Percentiles rank a stretch among this genome's conserved stretches.
These are phyloP conservation scores for Nineta flava DNA, from an alignment of 2,888 invertebrate genomes.

Conservation along the genomic window DNA sequence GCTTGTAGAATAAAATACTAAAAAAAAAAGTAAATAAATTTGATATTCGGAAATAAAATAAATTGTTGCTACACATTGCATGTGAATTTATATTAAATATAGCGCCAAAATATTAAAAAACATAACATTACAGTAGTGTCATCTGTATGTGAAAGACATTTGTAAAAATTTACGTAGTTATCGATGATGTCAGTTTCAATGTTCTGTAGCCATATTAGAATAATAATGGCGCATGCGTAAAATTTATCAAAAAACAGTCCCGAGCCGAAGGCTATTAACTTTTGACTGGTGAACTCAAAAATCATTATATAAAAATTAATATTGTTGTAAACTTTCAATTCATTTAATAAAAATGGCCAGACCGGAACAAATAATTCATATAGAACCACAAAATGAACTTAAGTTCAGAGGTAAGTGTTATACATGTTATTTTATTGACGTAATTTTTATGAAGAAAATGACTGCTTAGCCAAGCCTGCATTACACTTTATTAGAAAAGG, in stretches of 20 bases:
- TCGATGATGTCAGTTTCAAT: conserved; percentile 14
- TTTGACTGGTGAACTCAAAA: conserved; percentile 1
- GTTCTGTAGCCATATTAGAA: conserved; percentile 16
- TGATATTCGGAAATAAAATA: too few species aligned
- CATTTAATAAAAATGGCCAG: conserved; percentile 37
- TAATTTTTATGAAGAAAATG: conserved; percentile 15
- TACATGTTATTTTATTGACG: conserved; percentile 25
- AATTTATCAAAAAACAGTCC: conserved; percentile 8
- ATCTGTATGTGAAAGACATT: neutral
- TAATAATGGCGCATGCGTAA: conserved; percentile 18
- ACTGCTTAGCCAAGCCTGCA: conserved; percentile 11
- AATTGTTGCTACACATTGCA: too few species aligned
- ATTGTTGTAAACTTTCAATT: conserved; percentile 8
- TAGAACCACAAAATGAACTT: conserved; percentile 79
- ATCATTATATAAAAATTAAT: neutral
- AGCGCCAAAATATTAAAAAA: too few species aligned
- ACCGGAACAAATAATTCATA: conserved; percentile 65
- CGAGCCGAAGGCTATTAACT: neutral
- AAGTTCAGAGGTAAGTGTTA: conserved; percentile 70
- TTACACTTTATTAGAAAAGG: conserved; percentile 12
- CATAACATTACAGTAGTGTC: neutral
- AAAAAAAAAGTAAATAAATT: too few species aligned
- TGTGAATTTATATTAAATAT: too few species aligned
- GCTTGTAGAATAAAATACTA: too few species aligned
- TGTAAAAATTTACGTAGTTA: neutral